phyloP scores from a whole-genome alignment of 35 echinoderm and acorn worm species.

The Stichopus chloronotus region DNA sequence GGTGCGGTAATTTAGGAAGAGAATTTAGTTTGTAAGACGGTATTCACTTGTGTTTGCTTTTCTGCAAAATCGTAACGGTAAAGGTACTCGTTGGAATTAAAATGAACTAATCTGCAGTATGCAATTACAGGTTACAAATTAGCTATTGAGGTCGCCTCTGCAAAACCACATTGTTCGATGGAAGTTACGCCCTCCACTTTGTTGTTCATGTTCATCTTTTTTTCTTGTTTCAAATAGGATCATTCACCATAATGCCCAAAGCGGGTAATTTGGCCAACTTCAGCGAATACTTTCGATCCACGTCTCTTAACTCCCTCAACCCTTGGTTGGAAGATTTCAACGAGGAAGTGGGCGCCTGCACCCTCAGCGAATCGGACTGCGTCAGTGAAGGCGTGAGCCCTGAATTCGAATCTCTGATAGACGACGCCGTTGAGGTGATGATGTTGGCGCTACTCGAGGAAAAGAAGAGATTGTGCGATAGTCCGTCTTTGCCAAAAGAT shows the following conservation, averaged over 20 bases:
- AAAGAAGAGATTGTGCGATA: neutral
- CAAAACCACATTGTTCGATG: too few species aligned
- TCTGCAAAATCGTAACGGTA: neutral
- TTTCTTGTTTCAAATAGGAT: neutral
- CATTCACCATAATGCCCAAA: constrained; percentile 20
- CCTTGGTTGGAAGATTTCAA: constrained; percentile 14
- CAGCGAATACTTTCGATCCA: neutral
- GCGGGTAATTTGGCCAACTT: neutral
- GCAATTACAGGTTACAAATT: neutral
- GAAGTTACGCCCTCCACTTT: too few species aligned
- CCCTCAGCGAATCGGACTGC: neutral
- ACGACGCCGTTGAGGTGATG: constrained; percentile 39
- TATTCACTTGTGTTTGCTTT: neutral
- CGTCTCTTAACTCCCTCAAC: neutral
- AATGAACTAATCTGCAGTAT: neutral
- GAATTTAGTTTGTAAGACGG: neutral
- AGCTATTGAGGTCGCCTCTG: too few species aligned
- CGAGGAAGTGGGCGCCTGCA: neutral
- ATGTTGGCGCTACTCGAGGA: neutral
- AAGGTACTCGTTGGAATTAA: too few species aligned
- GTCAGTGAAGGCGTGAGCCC: neutral
- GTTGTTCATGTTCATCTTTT: neutral
- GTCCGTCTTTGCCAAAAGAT: neutral
- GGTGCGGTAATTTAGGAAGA: neutral
- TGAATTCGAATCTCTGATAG: constrained; percentile 28